These are phyloP conservation scores for Drosophila helvetica DNA, from an alignment of 2,888 invertebrate species.

Conservation along the genomic window DNA sequence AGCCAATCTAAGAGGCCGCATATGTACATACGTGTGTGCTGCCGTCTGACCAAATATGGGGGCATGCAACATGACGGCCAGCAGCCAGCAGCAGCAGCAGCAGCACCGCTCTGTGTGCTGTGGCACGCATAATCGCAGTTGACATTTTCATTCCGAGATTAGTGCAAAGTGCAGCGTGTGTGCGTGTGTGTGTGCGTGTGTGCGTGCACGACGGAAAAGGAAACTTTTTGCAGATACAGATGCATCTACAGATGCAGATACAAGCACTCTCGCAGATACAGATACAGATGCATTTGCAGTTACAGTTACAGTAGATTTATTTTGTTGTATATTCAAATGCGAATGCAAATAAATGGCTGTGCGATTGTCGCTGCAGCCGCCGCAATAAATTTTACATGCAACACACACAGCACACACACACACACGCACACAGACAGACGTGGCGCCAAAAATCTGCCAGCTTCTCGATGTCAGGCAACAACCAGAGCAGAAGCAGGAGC, in stretches of 20 bases:
- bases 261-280: constrained; percentile 29
- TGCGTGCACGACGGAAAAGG: constrained; percentile 44
- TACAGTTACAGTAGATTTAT: constrained; percentile 10
- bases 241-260: constrained; percentile 22
- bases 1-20: constrained; percentile 28
- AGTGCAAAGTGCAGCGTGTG: constrained; percentile 64
- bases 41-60: constrained; percentile 35
- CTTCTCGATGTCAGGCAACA: constrained; percentile 61
- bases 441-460: constrained; percentile 74
- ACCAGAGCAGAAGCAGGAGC: constrained; percentile 6
- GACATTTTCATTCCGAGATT: constrained; percentile 74
- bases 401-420: constrained; percentile 16
- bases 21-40: background rate
- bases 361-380: constrained; percentile 69
- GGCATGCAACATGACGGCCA: constrained; percentile 26
- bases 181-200: background rate
- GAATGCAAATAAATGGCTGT: constrained; percentile 73
- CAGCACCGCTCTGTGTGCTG: constrained; percentile 4
- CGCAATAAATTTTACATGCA: constrained; percentile 72
- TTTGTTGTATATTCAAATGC: constrained; percentile 62
- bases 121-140: constrained; percentile 63
- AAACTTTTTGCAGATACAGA: constrained; percentile 19
- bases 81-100: constrained; percentile 3
- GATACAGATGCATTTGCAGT: constrained; percentile 27
- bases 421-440: constrained; percentile 60